phyloP scores from a whole-genome alignment of 2,797 vertebrate genomes.

The Tympanoctomys barrerae region DNA sequence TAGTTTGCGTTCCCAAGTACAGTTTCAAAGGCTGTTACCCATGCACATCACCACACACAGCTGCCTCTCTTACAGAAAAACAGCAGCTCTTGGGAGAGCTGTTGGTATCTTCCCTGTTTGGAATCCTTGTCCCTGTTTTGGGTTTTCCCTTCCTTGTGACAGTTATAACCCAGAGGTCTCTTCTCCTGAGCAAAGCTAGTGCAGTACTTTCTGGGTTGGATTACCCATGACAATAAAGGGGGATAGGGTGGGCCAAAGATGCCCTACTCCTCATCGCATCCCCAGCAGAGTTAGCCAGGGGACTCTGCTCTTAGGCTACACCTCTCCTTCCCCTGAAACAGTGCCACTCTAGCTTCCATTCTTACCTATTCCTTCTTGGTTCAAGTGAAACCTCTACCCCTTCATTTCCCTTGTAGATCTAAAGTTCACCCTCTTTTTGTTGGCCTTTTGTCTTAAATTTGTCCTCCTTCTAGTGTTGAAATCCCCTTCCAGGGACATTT shows the following conservation, averaged over 20 bases:
- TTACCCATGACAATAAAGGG: slow-evolving; percentile 6
- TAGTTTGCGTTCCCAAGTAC: slow-evolving; percentile 45
- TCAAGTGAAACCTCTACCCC: slow-evolving; percentile 52
- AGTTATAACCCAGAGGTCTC: slow-evolving; percentile 25
- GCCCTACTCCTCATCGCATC: too few relatives aligned
- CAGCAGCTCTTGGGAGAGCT: slow-evolving; percentile 45
- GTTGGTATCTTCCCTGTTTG: slow-evolving; percentile 42
- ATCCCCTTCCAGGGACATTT: slow-evolving; percentile 28
- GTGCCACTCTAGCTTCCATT: slow-evolving; percentile 26
- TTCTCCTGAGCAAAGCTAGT: slow-evolving; percentile 56
- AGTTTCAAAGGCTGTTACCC: slow-evolving; percentile 17
- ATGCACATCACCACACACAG: not conserved
- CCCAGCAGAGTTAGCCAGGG: not conserved
- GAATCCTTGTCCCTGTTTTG: slow-evolving; percentile 30
- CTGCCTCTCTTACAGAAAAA: slow-evolving; percentile 47
- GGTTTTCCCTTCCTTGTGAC: slow-evolving; percentile 56
- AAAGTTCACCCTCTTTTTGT: slow-evolving; percentile 44
- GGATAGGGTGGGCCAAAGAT: not conserved
- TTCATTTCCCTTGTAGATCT: not conserved
- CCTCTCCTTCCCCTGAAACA: slow-evolving; percentile 38
- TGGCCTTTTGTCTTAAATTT: slow-evolving; percentile 37
- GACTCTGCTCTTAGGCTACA: not conserved
- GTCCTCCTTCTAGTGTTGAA: not conserved
- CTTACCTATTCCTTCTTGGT: not conserved
- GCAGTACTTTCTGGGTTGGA: not conserved